phyloP scores from a whole-genome alignment of 2,113 vertebrate genomes.

The Cervus canadensis region DNA sequence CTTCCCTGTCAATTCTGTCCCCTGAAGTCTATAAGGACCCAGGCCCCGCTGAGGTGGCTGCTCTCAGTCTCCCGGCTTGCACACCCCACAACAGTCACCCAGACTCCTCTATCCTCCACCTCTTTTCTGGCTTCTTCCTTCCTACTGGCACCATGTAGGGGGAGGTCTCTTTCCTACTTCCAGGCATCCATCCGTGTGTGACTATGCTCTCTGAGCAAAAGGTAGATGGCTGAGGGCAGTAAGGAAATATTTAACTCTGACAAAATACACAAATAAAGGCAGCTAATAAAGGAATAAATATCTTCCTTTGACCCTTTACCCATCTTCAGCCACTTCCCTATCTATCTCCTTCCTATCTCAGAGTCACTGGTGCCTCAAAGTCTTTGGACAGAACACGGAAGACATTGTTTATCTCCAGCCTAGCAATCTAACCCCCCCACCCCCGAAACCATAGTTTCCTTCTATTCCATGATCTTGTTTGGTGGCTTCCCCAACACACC shows the following conservation, averaged over 20 bases:
- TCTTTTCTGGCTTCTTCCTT: background rate
- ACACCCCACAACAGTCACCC: accelerated
- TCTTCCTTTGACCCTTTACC: background rate
- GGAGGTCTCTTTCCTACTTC: background rate
- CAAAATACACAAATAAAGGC: background rate
- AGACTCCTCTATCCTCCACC: accelerated
- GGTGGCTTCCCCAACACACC: background rate
- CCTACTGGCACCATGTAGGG: background rate
- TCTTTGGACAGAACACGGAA: background rate
- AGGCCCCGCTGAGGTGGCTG: background rate
- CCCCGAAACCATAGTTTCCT: background rate
- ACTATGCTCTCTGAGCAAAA: background rate
- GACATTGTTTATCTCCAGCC: background rate
- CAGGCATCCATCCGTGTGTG: background rate
- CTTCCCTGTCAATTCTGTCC: background rate
- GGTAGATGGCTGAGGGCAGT: background rate
- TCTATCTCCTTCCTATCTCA: background rate
- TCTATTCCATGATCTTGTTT: background rate
- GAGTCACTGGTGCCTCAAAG: background rate
- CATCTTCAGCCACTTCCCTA: background rate
- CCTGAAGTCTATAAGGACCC: background rate
- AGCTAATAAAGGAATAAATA: background rate
- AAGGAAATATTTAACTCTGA: background rate
- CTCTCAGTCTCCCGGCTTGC: background rate
- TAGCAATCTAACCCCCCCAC: background rate